Evolutionary conservation across 2,888 invertebrate species (phyloP).

Genomic region (Scrobipalpa atriplicella): DNA sequence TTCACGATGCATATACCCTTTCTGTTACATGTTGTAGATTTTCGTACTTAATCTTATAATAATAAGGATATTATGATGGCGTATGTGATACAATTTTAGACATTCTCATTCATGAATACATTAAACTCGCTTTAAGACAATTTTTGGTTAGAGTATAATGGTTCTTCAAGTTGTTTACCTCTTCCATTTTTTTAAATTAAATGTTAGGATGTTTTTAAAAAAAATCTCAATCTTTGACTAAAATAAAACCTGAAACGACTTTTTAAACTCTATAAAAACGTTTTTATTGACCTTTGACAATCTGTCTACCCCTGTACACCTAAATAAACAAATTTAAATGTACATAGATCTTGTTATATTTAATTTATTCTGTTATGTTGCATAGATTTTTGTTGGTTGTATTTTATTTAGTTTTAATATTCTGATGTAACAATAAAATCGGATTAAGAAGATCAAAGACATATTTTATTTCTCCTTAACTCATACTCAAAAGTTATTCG

Average conservation of each 20-base stretch:
- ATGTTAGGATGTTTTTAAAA: too few species aligned
- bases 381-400: slow-evolving; percentile 18
- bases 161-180: too few species aligned
- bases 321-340: not conserved
- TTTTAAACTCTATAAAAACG: too few species aligned
- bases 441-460: not conserved
- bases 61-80: slow-evolving; percentile 1
- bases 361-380: slow-evolving; percentile 20
- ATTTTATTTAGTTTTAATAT: slow-evolving; percentile 2
- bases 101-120: not conserved
- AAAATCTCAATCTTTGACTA: too few species aligned
- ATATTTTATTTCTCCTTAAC: not conserved
- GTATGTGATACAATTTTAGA: slow-evolving; percentile 1
- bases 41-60: not conserved
- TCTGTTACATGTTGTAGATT: too few species aligned
- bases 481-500: too few species aligned
- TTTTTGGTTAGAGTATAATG: too few species aligned
- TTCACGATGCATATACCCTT: too few species aligned
- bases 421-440: slow-evolving; percentile 19
- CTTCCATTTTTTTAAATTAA: too few species aligned
- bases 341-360: not conserved
- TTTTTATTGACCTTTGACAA: too few species aligned
- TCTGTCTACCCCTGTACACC: too few species aligned
- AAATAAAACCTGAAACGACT: too few species aligned
- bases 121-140: not conserved